Base-by-base conservation (phyloP, 2,888 invertebrate species). In the Adelognathus sp. region DNA sequence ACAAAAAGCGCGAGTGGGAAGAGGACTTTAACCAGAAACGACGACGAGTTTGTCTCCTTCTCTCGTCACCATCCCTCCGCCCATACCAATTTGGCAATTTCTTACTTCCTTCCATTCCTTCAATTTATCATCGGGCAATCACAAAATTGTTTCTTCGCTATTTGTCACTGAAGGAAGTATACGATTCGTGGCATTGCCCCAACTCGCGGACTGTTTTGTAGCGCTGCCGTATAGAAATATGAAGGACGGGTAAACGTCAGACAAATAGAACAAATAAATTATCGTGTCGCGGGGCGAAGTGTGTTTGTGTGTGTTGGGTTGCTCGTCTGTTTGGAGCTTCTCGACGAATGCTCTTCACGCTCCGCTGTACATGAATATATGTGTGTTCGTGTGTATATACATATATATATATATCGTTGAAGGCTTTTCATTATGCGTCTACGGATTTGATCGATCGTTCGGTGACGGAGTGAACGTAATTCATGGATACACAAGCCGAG, bases 261-360 rank as follows among this genome's bases (percentile, higher is more conserved):
- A 79, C 66, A 79, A 79, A 79, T 79, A 79, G 79, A 71, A 75
- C 44, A 70, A 75, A 79, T 79, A 79, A 79, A 75, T 79, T 79
- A 41, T 58, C 70, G n/a, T 61, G 75, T 71, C 71, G 46, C 54
- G 50, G 64, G 33, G 54, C 39, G 58, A 41, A 64, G 58, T 33
- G 58, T 61, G 66, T 73, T 54, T 31, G 44, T 69, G 33, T 29
- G 58, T 33, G 14, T 61, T 44, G 72, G 16, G 63, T 18, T 39
- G 60, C 50, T 69, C 39, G n/a, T 64, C 29, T 41, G 33, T 36
- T 52, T 50, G 50, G 50, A 50, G 50, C 60, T 73, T 69, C 64
- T 9, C 14, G 52, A 52, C 18, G 29, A 24, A 50, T 64, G 74
- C 60, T 74, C 75, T 75, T 52, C 54, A 36, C 39, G 39, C 39